These are phyloP conservation scores for Nemapogon koenigi DNA, from an alignment of 2,888 invertebrate genomes.

Conservation along the genomic window DNA sequence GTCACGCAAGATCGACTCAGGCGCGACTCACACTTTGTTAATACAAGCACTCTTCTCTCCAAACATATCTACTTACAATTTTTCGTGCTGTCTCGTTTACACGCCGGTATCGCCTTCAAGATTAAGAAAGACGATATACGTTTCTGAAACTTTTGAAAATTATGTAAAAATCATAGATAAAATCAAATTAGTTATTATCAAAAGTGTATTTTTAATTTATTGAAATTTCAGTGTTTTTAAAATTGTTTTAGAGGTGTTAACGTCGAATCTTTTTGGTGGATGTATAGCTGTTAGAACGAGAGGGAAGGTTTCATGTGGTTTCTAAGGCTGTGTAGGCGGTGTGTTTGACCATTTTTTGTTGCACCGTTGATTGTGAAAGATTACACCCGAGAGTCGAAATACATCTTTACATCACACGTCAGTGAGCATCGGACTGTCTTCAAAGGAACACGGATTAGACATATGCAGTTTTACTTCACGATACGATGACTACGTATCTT, in stretches of 20 bases:
- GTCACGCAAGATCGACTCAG: constrained; percentile 61
- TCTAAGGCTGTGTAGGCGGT: constrained; percentile 60
- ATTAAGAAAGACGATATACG: background rate
- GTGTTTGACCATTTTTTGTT: constrained; percentile 64
- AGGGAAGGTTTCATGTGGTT: constrained; percentile 40
- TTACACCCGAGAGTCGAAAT: constrained; percentile 66
- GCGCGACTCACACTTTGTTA: constrained; percentile 65
- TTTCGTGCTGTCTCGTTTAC: constrained; percentile 45
- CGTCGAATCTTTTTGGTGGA: background rate
- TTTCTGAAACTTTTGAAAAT: background rate
- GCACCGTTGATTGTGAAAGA: constrained; percentile 64
- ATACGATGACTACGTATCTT: constrained; percentile 50
- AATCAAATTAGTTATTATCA: background rate
- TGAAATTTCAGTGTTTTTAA: background rate
- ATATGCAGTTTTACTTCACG: constrained; percentile 49
- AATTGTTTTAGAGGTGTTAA: background rate
- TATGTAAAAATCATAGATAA: no score
- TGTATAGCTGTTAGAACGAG: constrained; percentile 37
- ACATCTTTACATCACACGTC: constrained; percentile 67
- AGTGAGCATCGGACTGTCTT: constrained; percentile 64
- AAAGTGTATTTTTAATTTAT: background rate
- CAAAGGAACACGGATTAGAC: constrained; percentile 63
- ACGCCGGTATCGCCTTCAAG: constrained; percentile 25
- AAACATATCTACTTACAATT: constrained; percentile 51
- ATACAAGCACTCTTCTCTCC: constrained; percentile 48